A percentile compares a stretch with the other conserved stretches of the same genome.
Conservation (phyloP, 2,797 vertebrate genomes). For the Microctenopoma stevenorrisi region DNA sequence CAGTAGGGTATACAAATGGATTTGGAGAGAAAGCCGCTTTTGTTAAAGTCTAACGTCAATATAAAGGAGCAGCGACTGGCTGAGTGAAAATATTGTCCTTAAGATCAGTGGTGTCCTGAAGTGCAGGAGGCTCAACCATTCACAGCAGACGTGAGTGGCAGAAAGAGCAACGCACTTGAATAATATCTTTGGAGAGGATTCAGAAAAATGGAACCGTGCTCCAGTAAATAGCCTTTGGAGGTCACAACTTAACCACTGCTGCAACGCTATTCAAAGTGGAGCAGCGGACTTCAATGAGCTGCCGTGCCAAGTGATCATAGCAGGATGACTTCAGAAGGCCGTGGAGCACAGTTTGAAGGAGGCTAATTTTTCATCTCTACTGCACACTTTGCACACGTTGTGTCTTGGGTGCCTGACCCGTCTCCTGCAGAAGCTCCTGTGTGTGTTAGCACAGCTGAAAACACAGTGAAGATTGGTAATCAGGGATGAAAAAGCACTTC, state of each 20-base stretch:
- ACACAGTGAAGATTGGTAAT: neutral
- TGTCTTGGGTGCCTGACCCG: neutral
- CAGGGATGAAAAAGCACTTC: neutral
- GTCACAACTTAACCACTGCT: constrained; percentile 52
- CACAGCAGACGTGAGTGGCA: constrained; percentile 71
- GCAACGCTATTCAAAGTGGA: constrained; percentile 52
- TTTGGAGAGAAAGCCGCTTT: constrained; percentile 52
- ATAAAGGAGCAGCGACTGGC: constrained; percentile 60
- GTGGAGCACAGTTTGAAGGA: constrained; percentile 13
- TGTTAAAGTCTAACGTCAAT: constrained; percentile 62
- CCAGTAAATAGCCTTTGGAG: constrained; percentile 62
- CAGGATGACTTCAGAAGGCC: constrained; percentile 38
- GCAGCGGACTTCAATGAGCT: constrained; percentile 29
- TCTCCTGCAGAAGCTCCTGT: constrained; percentile 1
- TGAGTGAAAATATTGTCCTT: constrained; percentile 74
- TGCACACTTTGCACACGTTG: constrained; percentile 1
- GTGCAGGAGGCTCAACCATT: constrained; percentile 71
- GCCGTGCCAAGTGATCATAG: constrained; percentile 48
- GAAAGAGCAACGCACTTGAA: constrained; percentile 67
- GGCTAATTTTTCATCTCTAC: constrained; percentile 1
- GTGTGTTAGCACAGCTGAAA: neutral
- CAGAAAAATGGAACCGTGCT: constrained; percentile 54
- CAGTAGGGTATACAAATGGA: constrained; percentile 68
- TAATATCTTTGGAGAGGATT: constrained; percentile 71
- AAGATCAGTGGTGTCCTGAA: constrained; percentile 75